Conservation (phyloP, 2,113 vertebrate genomes). For the Seriola dumerili region DNA sequence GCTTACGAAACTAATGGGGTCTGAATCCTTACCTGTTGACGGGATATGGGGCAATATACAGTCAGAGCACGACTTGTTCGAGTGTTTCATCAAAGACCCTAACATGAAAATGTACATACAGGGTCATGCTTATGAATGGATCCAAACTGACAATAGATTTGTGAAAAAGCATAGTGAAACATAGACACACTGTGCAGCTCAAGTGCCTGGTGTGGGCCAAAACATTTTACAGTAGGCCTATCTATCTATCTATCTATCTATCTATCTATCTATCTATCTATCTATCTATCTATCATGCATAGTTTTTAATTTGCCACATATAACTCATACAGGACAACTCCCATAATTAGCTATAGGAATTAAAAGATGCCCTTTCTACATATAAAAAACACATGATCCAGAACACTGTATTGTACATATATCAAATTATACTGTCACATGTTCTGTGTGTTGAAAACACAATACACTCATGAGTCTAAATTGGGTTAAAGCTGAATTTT, state of each 20-base stretch:
- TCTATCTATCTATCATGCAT: neutral
- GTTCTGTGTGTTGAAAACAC: neutral
- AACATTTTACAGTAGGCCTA: too few relatives aligned
- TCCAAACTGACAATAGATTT: neutral
- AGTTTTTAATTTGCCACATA: neutral
- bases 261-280: constrained; percentile 7
- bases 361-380: neutral
- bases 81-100: neutral
- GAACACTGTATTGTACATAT: neutral
- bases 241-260: constrained; percentile 21
- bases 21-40: constrained; percentile 30
- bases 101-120: neutral
- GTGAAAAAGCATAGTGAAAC: neutral
- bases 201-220: too few relatives aligned
- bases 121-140: rapidly evolving
- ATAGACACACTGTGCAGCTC: neutral
- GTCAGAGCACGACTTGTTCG: neutral
- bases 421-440: constrained; percentile 6
- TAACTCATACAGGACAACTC: neutral
- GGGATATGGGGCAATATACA: neutral
- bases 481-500: neutral
- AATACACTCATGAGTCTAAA: neutral
- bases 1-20: neutral
- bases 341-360: neutral
- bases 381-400: neutral